Percentiles rank a stretch among this genome's conserved stretches.
Evolutionary conservation across 2,888 invertebrate genomes (phyloP).

Genomic region (Aleiodes testaceus): DNA sequence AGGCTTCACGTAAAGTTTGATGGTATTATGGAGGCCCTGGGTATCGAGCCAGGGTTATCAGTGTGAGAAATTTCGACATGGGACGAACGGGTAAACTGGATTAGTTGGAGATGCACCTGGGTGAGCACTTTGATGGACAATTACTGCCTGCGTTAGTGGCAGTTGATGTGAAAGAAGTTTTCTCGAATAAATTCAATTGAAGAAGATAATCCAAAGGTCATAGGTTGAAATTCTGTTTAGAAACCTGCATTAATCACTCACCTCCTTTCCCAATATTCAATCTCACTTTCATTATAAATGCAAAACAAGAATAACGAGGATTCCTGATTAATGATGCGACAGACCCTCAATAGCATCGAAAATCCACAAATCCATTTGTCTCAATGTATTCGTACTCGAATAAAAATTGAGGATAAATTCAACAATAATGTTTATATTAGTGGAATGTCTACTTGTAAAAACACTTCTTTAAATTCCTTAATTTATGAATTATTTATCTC

Average conservation of each 20-base stretch:
- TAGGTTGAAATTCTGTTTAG: too few species aligned
- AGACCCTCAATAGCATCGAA: too few species aligned
- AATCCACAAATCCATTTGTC: neutral
- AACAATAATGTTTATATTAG: neutral
- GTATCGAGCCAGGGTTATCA: slow-evolving; percentile 48
- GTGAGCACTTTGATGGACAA: slow-evolving; percentile 62
- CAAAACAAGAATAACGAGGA: too few species aligned
- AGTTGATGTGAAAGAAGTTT: slow-evolving; percentile 66
- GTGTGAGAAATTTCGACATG: slow-evolving; percentile 23
- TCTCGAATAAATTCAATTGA: slow-evolving; percentile 50
- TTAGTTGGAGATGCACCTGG: slow-evolving; percentile 53
- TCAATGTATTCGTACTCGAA: neutral
- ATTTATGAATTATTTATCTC: slow-evolving; percentile 41
- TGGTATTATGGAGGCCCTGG: slow-evolving; percentile 49
- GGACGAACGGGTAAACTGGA: slow-evolving; percentile 49
- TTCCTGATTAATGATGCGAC: too few species aligned
- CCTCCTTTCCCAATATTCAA: too few species aligned
- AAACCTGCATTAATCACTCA: too few species aligned
- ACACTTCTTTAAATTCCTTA: slow-evolving; percentile 28
- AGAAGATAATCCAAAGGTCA: too few species aligned
- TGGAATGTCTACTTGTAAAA: neutral
- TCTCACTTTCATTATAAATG: too few species aligned
- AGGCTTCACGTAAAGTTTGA: slow-evolving; percentile 43
- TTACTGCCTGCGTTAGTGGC: slow-evolving; percentile 59
- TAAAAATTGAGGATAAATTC: neutral